Percentiles rank a stretch among this genome's conserved stretches.
Conservation (phyloP, 2,113 vertebrate genomes). For the Girardinichthys multiradiatus region DNA sequence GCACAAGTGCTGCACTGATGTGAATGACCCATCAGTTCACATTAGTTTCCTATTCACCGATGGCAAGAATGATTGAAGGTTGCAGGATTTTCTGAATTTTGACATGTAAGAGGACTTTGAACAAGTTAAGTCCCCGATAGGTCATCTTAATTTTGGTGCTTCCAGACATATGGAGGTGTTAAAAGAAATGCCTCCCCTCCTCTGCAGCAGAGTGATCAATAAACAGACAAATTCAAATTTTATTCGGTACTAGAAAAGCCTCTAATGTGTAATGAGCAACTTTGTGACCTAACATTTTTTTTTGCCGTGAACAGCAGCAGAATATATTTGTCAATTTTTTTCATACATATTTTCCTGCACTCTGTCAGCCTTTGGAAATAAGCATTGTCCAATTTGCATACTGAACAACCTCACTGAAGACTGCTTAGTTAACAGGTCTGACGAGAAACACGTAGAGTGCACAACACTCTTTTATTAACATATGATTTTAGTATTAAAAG, state of each 20-base stretch:
- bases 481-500: neutral
- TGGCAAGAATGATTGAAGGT: constrained; percentile 54
- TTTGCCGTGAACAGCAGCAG: neutral
- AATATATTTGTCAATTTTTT: neutral
- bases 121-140: constrained; percentile 8
- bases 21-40: constrained; percentile 62
- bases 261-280: neutral
- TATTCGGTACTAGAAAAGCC: neutral
- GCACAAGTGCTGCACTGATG: constrained; percentile 46
- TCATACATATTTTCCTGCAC: neutral
- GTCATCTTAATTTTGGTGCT: constrained; percentile 15
- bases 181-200: constrained; percentile 14
- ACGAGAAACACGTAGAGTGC: neutral
- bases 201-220: constrained; percentile 1
- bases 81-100: constrained; percentile 41
- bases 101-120: constrained; percentile 14
- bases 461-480: neutral
- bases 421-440: neutral
- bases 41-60: constrained; percentile 56
- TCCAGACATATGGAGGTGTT: constrained; percentile 18
- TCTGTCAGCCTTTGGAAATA: neutral
- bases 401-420: neutral
- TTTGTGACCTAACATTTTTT: neutral
- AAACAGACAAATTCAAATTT: constrained; percentile 25
- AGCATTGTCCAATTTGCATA: neutral